Base-by-base conservation (phyloP, 2,797 vertebrate genomes). In the Falco concolor region DNA sequence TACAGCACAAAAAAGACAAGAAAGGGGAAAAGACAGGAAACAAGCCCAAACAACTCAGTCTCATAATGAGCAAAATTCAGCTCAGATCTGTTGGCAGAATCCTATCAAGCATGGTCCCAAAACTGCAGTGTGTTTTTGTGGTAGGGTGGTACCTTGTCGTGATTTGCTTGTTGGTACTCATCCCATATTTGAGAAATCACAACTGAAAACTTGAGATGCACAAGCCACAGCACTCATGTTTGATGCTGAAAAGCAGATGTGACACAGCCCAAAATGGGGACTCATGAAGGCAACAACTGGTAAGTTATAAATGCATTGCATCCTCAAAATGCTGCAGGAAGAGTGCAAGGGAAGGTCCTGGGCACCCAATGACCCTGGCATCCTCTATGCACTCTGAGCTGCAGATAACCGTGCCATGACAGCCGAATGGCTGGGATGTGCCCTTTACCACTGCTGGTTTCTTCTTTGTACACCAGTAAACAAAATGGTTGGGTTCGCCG, bases 51-150 rank as follows among this genome's bases (percentile, higher is more conserved):
- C 42, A 90, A 54, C 25, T 12, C 30, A 16, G n/a, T 90, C 86
- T 90, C 81, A 79, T 63, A 89, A 87, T 50, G 67, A 96, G 77
- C 78, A 95, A 87, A 88, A 94, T 64, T 89, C 45, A 76, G 3
- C 24, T 64, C 38, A 84, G 65, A 64, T 17, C 80, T 1, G 17
- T 19, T 82, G 90, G 65, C 65, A 89, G 81, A 75, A 90, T 87
- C 70, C 77, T 32, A 27, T 5, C 6, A 32, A 94, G 36, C 16
- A 22, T n/a, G 10, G 30, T 89, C 47, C 84, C 88, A 84, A 70
- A 74, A 32, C 2, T 50, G 34, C 74, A 57, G 52, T 17, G 50
- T 38, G 20, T 20, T 64, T 68, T n/a, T 93, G 89, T 49, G 78
- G 80, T 9, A 86, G 88, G 90, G 73, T 75, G 77, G 69, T 11